Evolutionary conservation across 2,888 invertebrate genomes (phyloP), one percentile per base, ranked within the genome.

Genomic region (Cataglyphis livida): DNA sequence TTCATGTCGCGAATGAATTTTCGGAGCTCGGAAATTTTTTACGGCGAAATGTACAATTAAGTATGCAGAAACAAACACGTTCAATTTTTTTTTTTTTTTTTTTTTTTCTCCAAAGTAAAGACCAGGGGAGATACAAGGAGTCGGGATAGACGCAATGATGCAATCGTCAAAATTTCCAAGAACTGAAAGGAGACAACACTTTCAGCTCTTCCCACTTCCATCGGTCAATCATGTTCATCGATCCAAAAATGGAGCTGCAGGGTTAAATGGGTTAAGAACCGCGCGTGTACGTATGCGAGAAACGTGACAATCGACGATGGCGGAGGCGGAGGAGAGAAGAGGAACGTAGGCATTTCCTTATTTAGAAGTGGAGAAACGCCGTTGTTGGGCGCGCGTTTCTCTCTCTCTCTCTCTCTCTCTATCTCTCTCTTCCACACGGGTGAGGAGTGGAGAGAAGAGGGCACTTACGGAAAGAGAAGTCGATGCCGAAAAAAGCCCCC

Each of bases 291-390:
- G 65, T 28, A 35, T 28, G 57, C 32, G 41, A 73, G 64, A 4
- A 28, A 59, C 48, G 54, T 59, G 82, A 75, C 64, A 71, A 66
- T 81, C 78, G 61, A 61, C 62, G 62, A 70, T 64, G 64, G 62
- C 81, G 81, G 74, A 79, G 59, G 81, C 82, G 88, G 86, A 83
- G 87, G 81, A 85, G 88, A 84, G 32, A 35, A 35, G 32, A 70
- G 90, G 32, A 70, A 90, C 91, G 90, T 91, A 90, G 91, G 89
- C 90, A 91, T 91, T 92, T 91, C 93, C 93, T 93, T 92, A 93
- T 93, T 93, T 92, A 92, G 93, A 91, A 90, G 84, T 82, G 82
- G 83, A 85, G 86, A 85, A 87, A 85, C 87, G 79, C 86, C 85
- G 81, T 83, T 81, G 85, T 62, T 44, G 48, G 48, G 48, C 41